Conservation (phyloP, 2,888 invertebrate genomes). For the Morpho deidamia region DNA sequence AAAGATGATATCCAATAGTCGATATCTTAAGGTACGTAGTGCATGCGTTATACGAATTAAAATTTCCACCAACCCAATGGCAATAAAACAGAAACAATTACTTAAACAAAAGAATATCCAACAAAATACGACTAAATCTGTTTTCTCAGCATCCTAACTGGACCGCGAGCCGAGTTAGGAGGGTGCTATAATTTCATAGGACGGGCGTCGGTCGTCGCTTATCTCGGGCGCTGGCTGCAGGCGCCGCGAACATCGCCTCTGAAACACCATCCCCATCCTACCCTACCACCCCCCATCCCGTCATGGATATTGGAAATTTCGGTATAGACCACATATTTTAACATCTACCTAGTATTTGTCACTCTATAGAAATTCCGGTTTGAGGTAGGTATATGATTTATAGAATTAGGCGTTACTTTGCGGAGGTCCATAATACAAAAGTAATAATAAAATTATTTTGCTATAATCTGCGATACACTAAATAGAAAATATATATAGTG, state of each 20-base stretch:
- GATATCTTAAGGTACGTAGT: no score
- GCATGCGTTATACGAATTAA: no score
- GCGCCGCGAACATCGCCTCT: constrained; percentile 66
- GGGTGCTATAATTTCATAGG: constrained; percentile 73
- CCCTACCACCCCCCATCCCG: constrained; percentile 16
- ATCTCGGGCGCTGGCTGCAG: constrained; percentile 68
- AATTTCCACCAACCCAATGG: no score
- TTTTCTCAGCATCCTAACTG: not conserved
- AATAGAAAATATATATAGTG: no score
- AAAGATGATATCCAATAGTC: no score
- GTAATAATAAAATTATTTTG: no score
- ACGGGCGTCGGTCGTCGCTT: constrained; percentile 73
- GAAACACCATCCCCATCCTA: constrained; percentile 17
- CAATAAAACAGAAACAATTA: no score
- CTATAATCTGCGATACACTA: no score
- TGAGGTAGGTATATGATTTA: no score
- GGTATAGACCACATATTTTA: constrained; percentile 30
- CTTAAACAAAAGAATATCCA: no score
- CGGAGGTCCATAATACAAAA: no score
- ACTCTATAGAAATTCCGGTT: not conserved
- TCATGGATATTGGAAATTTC: constrained; percentile 28
- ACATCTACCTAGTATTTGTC: constrained; percentile 22
- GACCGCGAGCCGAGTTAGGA: constrained; percentile 35
- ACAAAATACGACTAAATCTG: not conserved
- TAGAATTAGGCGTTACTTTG: no score